Evolutionary conservation across 2,888 invertebrate species (phyloP), one percentile per base, ranked within the genome.

Genomic region (Flabesymbios commensalis): DNA sequence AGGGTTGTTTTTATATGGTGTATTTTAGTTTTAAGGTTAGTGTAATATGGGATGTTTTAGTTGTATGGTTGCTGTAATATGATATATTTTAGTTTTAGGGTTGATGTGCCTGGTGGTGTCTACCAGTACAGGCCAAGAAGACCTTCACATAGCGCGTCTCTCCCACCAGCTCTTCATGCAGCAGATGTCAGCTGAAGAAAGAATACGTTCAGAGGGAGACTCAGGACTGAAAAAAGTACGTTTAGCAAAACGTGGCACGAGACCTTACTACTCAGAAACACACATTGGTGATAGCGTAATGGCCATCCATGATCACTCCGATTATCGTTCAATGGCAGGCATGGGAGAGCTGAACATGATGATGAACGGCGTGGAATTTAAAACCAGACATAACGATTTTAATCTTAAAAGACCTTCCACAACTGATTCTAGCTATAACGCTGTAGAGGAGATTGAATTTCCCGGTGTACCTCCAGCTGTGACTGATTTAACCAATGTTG

Each of bases 301-400:
- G 1, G 65, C 75, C 4, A 65, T 75, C 1, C 78, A 78, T 56
- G 74, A 77, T 51, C 78, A 78, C 59, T 57, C 74, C 5, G 72
- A 77, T 63, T 71, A 74, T 49, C 69, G 71, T 47, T 57, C 70
- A 2, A 78, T 76, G 47, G 28, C 57, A 22, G 60, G 60, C 7
- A 66, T 75, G 68, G 74, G 74, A 2, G 74, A 75, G 59, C 33
- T 74, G 32, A 66, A 68, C 39, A 69, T 68, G 7, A 73, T 75
- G 5, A 49, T 75, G 22, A 75, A 75, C 52, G 75, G 75, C 14
- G 78, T 33, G 53, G 76, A 66, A 74, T 77, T 26, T 72, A 74
- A 63, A 39, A 78, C 78, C 2, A 63, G 78, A 17, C 78, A 78
- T 66, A 78, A 78, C 62, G 78, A 78, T 64, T 78, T 75, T 68